A percentile compares a stretch with the other conserved stretches of the same genome.
These are phyloP conservation scores for Antrozous pallidus DNA, from an alignment of 2,797 vertebrate species.

Conservation along the genomic window DNA sequence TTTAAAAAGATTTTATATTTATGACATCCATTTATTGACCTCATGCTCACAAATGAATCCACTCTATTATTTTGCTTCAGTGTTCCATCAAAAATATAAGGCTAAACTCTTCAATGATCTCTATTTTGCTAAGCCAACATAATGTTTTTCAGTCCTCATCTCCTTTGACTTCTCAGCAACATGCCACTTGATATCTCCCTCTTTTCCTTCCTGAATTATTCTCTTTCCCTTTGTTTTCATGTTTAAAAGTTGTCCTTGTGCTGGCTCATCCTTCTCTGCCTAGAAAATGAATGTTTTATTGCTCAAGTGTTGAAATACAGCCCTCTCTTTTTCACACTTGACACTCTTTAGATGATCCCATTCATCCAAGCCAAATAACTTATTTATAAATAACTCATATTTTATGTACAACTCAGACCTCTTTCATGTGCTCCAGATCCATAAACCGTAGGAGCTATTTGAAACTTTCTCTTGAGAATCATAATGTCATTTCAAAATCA, in stretches of 20 bases:
- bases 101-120: not conserved
- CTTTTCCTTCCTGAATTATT: not conserved
- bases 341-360: slow-evolving; percentile 5
- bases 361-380: slow-evolving; percentile 41
- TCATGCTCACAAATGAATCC: not conserved
- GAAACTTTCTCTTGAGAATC: slow-evolving; percentile 9
- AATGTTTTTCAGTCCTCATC: not conserved
- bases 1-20: slow-evolving; percentile 33
- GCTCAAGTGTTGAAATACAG: slow-evolving; percentile 44
- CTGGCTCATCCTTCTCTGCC: slow-evolving; percentile 6
- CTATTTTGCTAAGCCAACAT: not conserved
- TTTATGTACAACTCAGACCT: slow-evolving; percentile 25
- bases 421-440: not conserved
- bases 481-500: not conserved
- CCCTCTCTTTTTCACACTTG: slow-evolving; percentile 29
- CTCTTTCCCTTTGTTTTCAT: not conserved
- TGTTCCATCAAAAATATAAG: not conserved
- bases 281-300: slow-evolving; percentile 37
- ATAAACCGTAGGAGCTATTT: slow-evolving; percentile 37
- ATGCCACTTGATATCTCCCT: not conserved
- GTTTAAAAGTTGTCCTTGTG: slow-evolving; percentile 1
- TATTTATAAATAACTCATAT: slow-evolving; percentile 50
- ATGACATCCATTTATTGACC: not conserved
- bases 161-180: not conserved
- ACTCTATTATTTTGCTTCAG: not conserved